phyloP scores from a whole-genome alignment of 2,888 invertebrate genomes.

The Pandemis corylana region DNA sequence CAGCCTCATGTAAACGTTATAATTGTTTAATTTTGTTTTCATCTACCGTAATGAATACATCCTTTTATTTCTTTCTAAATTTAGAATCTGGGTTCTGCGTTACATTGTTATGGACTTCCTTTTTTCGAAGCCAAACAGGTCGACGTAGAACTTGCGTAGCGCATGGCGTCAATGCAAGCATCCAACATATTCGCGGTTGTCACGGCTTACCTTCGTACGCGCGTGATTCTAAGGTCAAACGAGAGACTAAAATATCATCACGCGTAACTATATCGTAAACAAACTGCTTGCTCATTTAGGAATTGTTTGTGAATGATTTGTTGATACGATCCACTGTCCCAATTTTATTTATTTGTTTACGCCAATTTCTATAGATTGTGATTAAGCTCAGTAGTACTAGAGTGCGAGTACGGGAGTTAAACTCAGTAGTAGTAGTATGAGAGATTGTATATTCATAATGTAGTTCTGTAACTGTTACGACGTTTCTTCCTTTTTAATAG shows the following conservation, averaged over 20 bases:
- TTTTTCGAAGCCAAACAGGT: background rate
- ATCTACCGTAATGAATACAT: constrained; percentile 30
- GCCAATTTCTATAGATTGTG: background rate
- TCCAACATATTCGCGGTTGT: constrained; percentile 48
- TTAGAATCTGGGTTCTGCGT: constrained; percentile 28
- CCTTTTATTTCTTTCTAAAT: constrained; percentile 28
- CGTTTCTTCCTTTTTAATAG: too few species aligned
- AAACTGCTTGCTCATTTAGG: constrained; percentile 42
- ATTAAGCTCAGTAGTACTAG: background rate
- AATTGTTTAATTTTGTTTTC: constrained; percentile 29
- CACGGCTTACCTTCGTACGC: constrained; percentile 61
- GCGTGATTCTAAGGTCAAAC: constrained; percentile 56
- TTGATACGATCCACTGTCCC: constrained; percentile 10
- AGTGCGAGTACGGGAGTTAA: too few species aligned
- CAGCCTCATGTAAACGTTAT: constrained; percentile 15
- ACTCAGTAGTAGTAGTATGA: too few species aligned
- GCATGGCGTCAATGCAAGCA: constrained; percentile 14
- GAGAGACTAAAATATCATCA: constrained; percentile 59
- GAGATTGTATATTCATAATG: too few species aligned
- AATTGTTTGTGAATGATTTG: background rate
- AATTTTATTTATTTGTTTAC: background rate
- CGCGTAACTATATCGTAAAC: constrained; percentile 51
- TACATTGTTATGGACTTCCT: constrained; percentile 17
- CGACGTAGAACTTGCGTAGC: constrained; percentile 9
- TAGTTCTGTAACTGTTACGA: too few species aligned